A percentile compares a stretch with the other conserved stretches of the same genome.
Conservation (phyloP, 2,888 invertebrate genomes). For the Lordiphosa fenestrarum region DNA sequence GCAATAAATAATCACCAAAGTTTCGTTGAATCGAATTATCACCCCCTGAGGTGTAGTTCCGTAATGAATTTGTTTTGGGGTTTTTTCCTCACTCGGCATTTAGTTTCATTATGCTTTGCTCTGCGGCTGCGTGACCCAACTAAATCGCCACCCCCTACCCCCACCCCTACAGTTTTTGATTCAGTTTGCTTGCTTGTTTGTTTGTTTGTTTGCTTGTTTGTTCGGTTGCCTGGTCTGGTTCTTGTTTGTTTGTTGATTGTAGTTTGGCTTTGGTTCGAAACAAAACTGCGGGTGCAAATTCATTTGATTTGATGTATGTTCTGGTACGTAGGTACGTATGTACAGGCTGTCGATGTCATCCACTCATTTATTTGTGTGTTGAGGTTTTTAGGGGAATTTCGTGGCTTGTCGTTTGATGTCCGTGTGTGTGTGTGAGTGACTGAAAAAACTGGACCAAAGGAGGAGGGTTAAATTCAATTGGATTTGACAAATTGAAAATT, state of each 20-base stretch:
- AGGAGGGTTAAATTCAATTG: slow-evolving; percentile 29
- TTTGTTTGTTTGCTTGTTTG: slow-evolving; percentile 24
- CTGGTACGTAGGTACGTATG: slow-evolving; percentile 18
- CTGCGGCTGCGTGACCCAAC: slow-evolving; percentile 68
- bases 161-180: slow-evolving; percentile 50
- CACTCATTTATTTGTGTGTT: slow-evolving; percentile 51
- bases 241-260: slow-evolving; percentile 47
- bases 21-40: slow-evolving; percentile 75
- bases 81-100: slow-evolving; percentile 56
- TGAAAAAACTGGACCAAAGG: background rate
- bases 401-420: slow-evolving; percentile 45
- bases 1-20: slow-evolving; percentile 75
- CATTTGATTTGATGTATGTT: slow-evolving; percentile 54
- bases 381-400: slow-evolving; percentile 29
- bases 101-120: slow-evolving; percentile 68
- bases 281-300: slow-evolving; percentile 57
- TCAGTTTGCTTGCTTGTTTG: slow-evolving; percentile 54
- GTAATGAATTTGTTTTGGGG: slow-evolving; percentile 75
- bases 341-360: slow-evolving; percentile 31
- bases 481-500: slow-evolving; percentile 11
- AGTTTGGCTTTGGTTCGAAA: slow-evolving; percentile 30
- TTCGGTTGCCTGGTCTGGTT: slow-evolving; percentile 8
- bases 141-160: background rate
- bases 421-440: background rate
- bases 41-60: slow-evolving; percentile 74